Evolutionary conservation across 2,888 invertebrate genomes (phyloP).

Genomic region (Celastrina argiolus): DNA sequence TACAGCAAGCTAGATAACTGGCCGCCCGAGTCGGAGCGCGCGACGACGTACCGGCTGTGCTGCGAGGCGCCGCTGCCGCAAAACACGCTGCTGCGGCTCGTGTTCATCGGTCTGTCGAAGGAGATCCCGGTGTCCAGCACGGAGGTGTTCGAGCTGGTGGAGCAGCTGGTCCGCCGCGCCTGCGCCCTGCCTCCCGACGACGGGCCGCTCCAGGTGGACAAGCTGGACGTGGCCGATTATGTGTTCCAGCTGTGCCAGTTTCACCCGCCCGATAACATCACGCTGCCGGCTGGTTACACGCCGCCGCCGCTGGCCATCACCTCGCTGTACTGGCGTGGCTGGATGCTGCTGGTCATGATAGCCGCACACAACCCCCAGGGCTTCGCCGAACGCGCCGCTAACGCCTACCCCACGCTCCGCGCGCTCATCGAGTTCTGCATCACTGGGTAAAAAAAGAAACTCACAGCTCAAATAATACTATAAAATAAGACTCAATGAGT

Average conservation of each 20-base stretch:
- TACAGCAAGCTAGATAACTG: slow-evolving; percentile 92
- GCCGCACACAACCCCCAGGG: slow-evolving; percentile 94
- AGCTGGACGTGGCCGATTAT: slow-evolving; percentile 91
- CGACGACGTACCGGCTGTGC: slow-evolving; percentile 85
- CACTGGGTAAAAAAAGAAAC: slow-evolving; percentile 85
- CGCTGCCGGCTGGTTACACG: slow-evolving; percentile 86
- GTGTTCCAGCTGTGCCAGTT: slow-evolving; percentile 94
- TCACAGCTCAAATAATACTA: no score
- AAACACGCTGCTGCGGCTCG: slow-evolving; percentile 87
- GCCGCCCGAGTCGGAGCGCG: slow-evolving; percentile 94
- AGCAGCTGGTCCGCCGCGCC: slow-evolving; percentile 90
- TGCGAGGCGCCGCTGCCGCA: slow-evolving; percentile 93
- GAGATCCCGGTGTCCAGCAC: slow-evolving; percentile 88
- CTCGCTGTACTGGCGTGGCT: slow-evolving; percentile 96
- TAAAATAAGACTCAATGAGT: not conserved
- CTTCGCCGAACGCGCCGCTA: slow-evolving; percentile 92
- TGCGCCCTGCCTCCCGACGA: slow-evolving; percentile 87
- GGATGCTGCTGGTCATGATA: slow-evolving; percentile 87
- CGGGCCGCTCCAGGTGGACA: slow-evolving; percentile 85
- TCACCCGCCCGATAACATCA: slow-evolving; percentile 94
- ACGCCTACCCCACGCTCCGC: slow-evolving; percentile 92
- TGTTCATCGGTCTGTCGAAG: slow-evolving; percentile 88
- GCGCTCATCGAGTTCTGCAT: slow-evolving; percentile 98
- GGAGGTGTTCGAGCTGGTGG: slow-evolving; percentile 91
- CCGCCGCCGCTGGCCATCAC: slow-evolving; percentile 94